These are phyloP conservation scores for Tipula helvola DNA, from an alignment of 2,888 invertebrate genomes.

Conservation along the genomic window DNA sequence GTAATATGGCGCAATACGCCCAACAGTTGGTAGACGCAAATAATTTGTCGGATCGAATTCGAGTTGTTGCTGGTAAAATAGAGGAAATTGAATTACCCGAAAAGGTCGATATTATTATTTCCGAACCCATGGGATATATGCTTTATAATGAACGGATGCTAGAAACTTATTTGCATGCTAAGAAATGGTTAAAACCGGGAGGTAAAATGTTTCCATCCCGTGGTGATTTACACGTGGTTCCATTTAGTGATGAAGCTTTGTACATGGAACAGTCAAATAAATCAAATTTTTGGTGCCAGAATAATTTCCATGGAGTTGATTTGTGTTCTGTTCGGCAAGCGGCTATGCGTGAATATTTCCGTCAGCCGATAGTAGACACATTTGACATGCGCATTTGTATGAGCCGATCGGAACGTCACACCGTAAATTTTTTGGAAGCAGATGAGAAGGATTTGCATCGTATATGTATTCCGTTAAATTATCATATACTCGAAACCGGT, in stretches of 20 bases:
- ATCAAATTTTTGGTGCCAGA: constrained; percentile 98
- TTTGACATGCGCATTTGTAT: constrained; percentile 96
- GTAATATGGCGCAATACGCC: constrained; percentile 95
- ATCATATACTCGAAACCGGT: constrained; percentile 82
- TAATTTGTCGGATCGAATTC: constrained; percentile 73
- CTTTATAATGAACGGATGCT: constrained; percentile 98
- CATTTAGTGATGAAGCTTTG: constrained; percentile 93
- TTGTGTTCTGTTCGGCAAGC: constrained; percentile 80
- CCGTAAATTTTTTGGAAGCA: constrained; percentile 86
- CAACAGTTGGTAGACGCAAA: constrained; percentile 83
- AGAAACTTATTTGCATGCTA: constrained; percentile 95
- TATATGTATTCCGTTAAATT: constrained; percentile 84
- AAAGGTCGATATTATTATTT: constrained; percentile 91
- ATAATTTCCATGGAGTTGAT: constrained; percentile 96
- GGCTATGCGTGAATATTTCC: constrained; percentile 94
- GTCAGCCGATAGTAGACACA: constrained; percentile 96
- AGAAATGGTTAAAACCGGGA: constrained; percentile 87
- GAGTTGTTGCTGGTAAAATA: constrained; percentile 93
- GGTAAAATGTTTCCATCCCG: constrained; percentile 97
- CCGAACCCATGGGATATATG: constrained; percentile 99
- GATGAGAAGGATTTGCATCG: constrained; percentile 88
- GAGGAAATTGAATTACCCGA: constrained; percentile 96
- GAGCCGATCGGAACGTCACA: constrained; percentile 84
- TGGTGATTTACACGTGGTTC: constrained; percentile 94
- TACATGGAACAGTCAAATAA: constrained; percentile 98